Base-by-base conservation (phyloP, 1,140 invertebrate species). In the Mesaphorura yosii region DNA sequence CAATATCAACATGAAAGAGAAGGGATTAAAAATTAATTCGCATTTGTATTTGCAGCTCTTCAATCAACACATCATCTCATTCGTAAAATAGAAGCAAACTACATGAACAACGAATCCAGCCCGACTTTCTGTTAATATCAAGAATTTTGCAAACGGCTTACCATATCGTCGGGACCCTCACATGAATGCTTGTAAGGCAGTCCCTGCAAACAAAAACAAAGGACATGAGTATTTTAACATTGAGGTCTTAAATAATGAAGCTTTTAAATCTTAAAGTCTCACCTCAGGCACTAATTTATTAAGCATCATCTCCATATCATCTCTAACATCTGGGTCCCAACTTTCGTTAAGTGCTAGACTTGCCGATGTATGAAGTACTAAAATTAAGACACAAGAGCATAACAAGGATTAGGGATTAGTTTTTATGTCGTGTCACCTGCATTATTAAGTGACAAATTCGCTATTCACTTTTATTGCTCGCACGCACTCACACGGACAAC, bases 301-400 rank as follows among this genome's bases (percentile, higher is more conserved):
- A 69, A 96, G 77, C 86, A 95, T 94, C 88, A 92, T 95, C 76
- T 95, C 90, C 87, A 94, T 93, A 68, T 96, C 92, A 68, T 91
- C 88, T 73, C 88, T 70, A 61, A 53, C 57, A 53, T 63, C 61
- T 48, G 61, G 61, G 48, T 63, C 61, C 61, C 91, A 95, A 74
- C 90, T 94, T 77, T 96, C 91, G 73, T 95, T 95, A 68, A 96
- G 76, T 60, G 89, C 88, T 69, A 96, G 78, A 78, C 90, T 94
- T 67, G 91, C 91, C 67, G 90, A 94, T 66, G 90, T 96, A 73
- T 96, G 90, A 72, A 94, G 82, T 73, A 95, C 90, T 94, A 75
- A 58, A 84, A 85, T 64, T 57, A 53, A 44, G 46, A 50, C 14
- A n/a, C n/a, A n/a, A n/a, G n/a, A n/a, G n/a, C n/a, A n/a, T n/a